phyloP scores from a whole-genome alignment of 2,797 vertebrate genomes.

The Rhodeus uyekii region DNA sequence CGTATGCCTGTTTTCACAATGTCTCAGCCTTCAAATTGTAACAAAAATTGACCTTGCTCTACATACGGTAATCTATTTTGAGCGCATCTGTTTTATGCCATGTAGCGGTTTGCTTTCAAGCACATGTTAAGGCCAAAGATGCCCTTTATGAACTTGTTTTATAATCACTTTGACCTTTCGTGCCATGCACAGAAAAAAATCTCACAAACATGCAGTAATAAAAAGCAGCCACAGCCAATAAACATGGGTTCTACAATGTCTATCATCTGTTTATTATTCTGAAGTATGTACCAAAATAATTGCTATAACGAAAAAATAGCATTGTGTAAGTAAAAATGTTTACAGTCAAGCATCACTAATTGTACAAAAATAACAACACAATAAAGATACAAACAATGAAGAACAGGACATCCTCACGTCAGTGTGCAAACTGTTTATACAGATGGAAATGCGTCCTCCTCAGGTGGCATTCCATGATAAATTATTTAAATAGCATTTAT shows the following conservation, averaged over 20 bases:
- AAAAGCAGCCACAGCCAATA: constrained; percentile 40
- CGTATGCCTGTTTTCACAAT: constrained; percentile 50
- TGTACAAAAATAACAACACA: constrained; percentile 83
- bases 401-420: constrained; percentile 91
- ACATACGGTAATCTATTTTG: constrained; percentile 15
- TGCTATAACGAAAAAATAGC: constrained; percentile 86
- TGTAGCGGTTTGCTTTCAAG: background rate
- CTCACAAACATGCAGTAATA: background rate
- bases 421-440: constrained; percentile 99
- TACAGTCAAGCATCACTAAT: constrained; percentile 90
- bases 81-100: background rate
- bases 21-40: constrained; percentile 14
- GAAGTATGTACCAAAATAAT: constrained; percentile 89
- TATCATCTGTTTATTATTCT: constrained; percentile 89
- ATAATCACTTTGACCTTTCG: constrained; percentile 24
- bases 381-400: constrained; percentile 78
- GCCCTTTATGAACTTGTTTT: constrained; percentile 1
- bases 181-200: background rate
- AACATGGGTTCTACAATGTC: constrained; percentile 59
- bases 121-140: background rate
- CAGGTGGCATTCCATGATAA: constrained; percentile 94
- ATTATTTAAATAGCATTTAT: constrained; percentile 99
- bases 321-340: constrained; percentile 92
- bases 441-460: constrained; percentile 86
- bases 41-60: constrained; percentile 38